Conservation (phyloP, 2,888 invertebrate genomes). For the Malthinus flaveolus region DNA sequence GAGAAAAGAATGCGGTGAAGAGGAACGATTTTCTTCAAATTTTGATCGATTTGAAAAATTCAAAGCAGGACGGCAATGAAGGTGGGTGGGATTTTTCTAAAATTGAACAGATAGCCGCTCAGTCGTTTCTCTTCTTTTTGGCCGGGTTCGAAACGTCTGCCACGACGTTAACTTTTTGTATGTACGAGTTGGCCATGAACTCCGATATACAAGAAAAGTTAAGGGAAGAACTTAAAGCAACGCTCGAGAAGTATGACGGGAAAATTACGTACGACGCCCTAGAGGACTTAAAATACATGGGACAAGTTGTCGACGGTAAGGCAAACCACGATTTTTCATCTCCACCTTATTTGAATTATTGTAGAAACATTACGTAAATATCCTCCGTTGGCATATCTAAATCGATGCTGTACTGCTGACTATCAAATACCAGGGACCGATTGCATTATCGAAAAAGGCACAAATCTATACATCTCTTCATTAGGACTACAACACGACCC, state of each 20-base stretch:
- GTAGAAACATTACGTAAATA: conserved; percentile 25
- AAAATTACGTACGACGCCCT: conserved; percentile 55
- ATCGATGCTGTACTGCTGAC: conserved; percentile 3
- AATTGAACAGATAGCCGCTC: conserved; percentile 23
- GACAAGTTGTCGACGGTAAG: conserved; percentile 49
- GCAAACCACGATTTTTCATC: no score
- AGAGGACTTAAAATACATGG: conserved; percentile 55
- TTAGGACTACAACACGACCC: conserved; percentile 17
- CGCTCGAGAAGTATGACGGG: conserved; percentile 48
- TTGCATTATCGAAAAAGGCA: conserved; percentile 9
- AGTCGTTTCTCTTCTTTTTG: conserved; percentile 39
- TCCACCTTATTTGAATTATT: no score
- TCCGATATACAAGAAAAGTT: conserved; percentile 52
- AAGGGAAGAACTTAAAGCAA: conserved; percentile 50
- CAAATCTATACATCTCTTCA: conserved; percentile 3
- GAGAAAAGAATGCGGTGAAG: conserved; percentile 50
- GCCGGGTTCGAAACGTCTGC: conserved; percentile 52
- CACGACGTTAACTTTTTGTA: conserved; percentile 51
- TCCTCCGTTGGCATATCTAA: conserved; percentile 16
- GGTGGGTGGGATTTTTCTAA: no score
- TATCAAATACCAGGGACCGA: conserved; percentile 16
- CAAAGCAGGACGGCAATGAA: background rate
- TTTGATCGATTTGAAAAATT: conserved; percentile 42
- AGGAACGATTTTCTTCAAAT: conserved; percentile 61
- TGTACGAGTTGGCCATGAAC: conserved; percentile 57